Base-by-base conservation (phyloP, 2,113 vertebrate genomes). In the Chunga burmeisteri region DNA sequence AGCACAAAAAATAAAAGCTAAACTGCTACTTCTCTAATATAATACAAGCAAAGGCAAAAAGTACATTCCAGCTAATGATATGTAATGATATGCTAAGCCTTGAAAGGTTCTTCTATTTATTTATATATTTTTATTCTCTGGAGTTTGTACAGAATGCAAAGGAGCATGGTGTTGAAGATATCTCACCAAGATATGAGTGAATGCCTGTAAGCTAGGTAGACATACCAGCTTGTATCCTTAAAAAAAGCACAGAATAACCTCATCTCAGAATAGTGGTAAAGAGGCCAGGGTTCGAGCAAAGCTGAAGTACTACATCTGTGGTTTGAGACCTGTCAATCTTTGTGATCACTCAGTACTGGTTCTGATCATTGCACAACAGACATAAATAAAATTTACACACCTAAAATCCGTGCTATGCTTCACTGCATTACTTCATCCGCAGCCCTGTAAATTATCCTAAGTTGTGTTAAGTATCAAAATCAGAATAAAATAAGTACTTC, bases 31-130 rank as follows among this genome's bases (percentile, higher is more conserved):
- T 81, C 90, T 91, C 95, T 16, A 97, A 94, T 90, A 88, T 71
- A 91, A 89, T 94, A 91, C 36, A 75, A 79, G 65, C 29, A 86
- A 94, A 97, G 36, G 65, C 90, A 91, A 92, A 75, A 90, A 74
- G 32, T 63, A 83, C 15, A 66, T 58, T 90, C 80, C 68, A 92
- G 85, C 18, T 90, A 80, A n/a, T n/a, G n/a, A n/a, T n/a, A n/a
- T 40, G 16, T 42, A 90, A 86, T 16, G 9, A 36, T 27, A 85
- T 29, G 67, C 61, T 88, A 78, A 65, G 34, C 40, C 50, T 50
- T 62, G 36, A 73, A 86, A 79, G 27, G 26, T 70, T 89, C 26
- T 86, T 65, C 81, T 34, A 74, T 84, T 96, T 95, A 75, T 91
- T 88, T 42, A 66, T 82, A 46, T n/a, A 21, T 25, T 71, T 78